These are phyloP conservation scores for Drosophila siamana DNA, from an alignment of 2,888 invertebrate species.

Conservation along the genomic window DNA sequence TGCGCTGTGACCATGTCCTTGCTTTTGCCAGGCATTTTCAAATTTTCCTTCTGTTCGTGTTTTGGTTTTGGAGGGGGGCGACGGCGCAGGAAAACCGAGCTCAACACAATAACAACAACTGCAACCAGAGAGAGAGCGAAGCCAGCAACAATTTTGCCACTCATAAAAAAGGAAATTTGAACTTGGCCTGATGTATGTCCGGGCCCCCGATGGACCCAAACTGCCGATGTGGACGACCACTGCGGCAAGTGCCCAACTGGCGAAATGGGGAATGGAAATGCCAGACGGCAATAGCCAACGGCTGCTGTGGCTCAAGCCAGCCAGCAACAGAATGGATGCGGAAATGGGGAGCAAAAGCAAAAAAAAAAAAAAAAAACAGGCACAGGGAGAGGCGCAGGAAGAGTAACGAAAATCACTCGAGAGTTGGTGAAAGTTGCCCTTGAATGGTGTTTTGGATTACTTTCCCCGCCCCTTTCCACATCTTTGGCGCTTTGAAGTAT, in stretches of 20 bases:
- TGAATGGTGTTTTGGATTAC: conserved; percentile 78
- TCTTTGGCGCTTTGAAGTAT: conserved; percentile 17
- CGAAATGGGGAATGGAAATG: conserved; percentile 63
- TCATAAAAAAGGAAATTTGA: conserved; percentile 81
- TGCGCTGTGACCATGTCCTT: conserved; percentile 71
- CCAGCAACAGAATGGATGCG: conserved; percentile 3
- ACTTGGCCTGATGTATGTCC: conserved; percentile 81
- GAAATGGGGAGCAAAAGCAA: neutral
- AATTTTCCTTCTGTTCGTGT: conserved; percentile 44
- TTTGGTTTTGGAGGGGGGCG: neutral
- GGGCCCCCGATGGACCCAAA: conserved; percentile 47
- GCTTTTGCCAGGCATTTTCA: conserved; percentile 72
- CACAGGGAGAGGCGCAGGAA: conserved; percentile 20
- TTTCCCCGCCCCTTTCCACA: neutral
- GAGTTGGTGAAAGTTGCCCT: conserved; percentile 81
- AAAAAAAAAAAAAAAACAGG: neutral
- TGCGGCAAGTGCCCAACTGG: conserved; percentile 68
- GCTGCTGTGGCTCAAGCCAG: conserved; percentile 34
- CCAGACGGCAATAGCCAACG: conserved; percentile 62
- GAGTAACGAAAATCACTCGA: conserved; percentile 59
- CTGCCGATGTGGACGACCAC: conserved; percentile 72
- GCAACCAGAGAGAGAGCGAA: conserved; percentile 13
- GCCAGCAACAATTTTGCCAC: conserved; percentile 74
- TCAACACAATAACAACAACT: conserved; percentile 61
- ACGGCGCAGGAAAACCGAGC: conserved; percentile 41